These are phyloP conservation scores for Oryzias javanicus DNA, from an alignment of 2,113 vertebrate genomes.

Conservation along the genomic window DNA sequence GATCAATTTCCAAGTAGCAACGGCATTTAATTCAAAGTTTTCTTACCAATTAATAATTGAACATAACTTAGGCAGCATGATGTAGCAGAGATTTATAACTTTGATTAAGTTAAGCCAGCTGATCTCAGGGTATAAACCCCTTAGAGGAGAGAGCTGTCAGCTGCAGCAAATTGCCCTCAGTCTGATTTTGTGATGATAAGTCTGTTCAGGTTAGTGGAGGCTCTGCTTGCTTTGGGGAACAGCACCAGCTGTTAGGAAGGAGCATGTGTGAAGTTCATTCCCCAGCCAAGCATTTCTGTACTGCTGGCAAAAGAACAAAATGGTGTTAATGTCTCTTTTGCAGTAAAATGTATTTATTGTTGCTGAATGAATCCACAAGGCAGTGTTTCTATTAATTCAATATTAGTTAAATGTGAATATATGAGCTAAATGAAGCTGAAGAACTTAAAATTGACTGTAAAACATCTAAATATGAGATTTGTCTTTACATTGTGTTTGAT, in stretches of 20 bases:
- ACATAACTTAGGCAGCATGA: background rate
- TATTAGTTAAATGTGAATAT: no score
- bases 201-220: slow-evolving; percentile 14
- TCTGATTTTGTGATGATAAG: slow-evolving; percentile 25
- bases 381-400: background rate
- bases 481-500: no score
- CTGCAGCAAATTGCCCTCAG: slow-evolving; percentile 15
- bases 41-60: background rate
- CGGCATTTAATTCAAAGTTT: background rate
- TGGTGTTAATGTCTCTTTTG: background rate
- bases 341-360: slow-evolving; percentile 4
- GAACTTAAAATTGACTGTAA: no score
- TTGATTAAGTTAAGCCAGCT: slow-evolving; percentile 1
- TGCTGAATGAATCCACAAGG: background rate
- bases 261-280: slow-evolving; percentile 18
- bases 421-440: no score
- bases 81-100: slow-evolving; percentile 8
- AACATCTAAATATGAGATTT: no score
- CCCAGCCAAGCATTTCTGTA: background rate
- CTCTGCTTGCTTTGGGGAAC: slow-evolving; percentile 22
- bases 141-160: slow-evolving; percentile 6
- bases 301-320: slow-evolving; percentile 9
- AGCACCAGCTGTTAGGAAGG: slow-evolving; percentile 14
- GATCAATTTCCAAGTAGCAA: no score
- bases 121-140: slow-evolving; percentile 8